Conservation (phyloP, 2,888 invertebrate genomes). For the Mythimna pallens region DNA sequence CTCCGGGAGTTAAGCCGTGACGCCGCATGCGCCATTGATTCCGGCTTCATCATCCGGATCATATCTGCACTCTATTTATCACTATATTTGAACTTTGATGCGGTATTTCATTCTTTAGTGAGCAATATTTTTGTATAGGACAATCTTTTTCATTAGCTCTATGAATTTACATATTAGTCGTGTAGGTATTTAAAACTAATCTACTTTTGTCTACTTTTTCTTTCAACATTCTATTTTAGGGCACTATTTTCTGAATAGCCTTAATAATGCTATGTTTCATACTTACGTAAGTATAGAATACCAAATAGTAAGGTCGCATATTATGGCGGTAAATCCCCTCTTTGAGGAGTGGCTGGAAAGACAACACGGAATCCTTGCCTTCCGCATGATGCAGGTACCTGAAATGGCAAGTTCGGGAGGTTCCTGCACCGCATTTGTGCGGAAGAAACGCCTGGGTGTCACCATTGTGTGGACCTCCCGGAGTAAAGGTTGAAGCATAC, state of each 20-base stretch:
- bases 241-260: background rate
- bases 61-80: constrained; percentile 46
- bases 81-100: constrained; percentile 11
- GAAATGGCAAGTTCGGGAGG: no score
- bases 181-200: no score
- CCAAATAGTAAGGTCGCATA: no score
- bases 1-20: constrained; percentile 47
- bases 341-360: no score
- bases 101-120: constrained; percentile 7
- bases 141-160: background rate
- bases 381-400: no score
- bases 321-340: no score
- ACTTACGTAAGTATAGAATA: background rate
- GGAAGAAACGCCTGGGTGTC: no score
- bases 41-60: constrained; percentile 47
- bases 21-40: constrained; percentile 49
- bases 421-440: no score
- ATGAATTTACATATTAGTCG: background rate
- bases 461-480: no score
- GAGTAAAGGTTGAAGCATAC: no score
- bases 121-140: background rate
- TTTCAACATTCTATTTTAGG: background rate
- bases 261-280: background rate
- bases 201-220: no score
- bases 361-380: no score